Conservation (phyloP, 2,113 vertebrate genomes). For the Cariama cristata region DNA sequence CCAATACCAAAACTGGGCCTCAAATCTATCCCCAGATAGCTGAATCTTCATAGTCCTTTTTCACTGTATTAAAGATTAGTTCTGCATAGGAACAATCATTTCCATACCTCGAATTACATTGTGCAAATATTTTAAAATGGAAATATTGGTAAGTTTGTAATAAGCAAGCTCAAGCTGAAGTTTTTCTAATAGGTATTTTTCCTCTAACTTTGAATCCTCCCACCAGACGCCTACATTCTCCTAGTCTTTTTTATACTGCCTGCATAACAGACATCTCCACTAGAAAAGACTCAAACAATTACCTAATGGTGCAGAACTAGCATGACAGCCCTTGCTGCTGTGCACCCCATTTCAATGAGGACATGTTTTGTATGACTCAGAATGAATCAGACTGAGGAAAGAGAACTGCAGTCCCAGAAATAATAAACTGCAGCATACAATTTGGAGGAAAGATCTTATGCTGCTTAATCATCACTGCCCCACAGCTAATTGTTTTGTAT, state of each 20-base stretch:
- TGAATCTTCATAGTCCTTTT: neutral
- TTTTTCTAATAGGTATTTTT: constrained; percentile 34
- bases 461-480: constrained; percentile 5
- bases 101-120: neutral
- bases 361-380: constrained; percentile 74
- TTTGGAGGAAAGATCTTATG: constrained; percentile 8
- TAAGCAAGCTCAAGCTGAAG: neutral
- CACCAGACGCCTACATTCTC: constrained; percentile 48
- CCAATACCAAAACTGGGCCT: neutral
- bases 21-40: neutral
- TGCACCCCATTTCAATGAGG: constrained; percentile 59
- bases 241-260: constrained; percentile 52
- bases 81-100: neutral
- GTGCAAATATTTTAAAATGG: constrained; percentile 12
- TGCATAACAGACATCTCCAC: constrained; percentile 66
- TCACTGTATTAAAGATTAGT: neutral
- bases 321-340: constrained; percentile 63
- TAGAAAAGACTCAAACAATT: constrained; percentile 73
- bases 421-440: constrained; percentile 49
- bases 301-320: constrained; percentile 79
- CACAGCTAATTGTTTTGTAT: neutral
- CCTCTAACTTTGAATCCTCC: constrained; percentile 46
- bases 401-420: constrained; percentile 58
- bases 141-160: constrained; percentile 25
- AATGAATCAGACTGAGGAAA: constrained; percentile 72